Conservation (phyloP, 2,888 invertebrate genomes). For the Reticulitermes lucifugus region DNA sequence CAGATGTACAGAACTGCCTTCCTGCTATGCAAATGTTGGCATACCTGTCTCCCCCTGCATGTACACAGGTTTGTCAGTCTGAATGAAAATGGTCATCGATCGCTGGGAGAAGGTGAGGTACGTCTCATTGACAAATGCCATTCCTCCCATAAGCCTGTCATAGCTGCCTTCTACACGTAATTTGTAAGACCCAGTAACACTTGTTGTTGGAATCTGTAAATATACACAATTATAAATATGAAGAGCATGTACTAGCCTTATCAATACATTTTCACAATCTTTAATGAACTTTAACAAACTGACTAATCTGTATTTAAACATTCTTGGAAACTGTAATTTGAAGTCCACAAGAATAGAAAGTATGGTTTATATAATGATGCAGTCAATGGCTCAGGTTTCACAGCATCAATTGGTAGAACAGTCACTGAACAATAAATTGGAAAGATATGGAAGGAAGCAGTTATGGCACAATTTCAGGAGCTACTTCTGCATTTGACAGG, state of each 20-base stretch:
- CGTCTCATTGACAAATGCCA: constrained; percentile 91
- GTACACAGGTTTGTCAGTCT: constrained; percentile 94
- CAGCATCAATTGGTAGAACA: no score
- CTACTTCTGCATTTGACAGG: no score
- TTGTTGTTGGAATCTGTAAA: constrained; percentile 81
- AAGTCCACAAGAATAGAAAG: no score
- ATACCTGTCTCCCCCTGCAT: constrained; percentile 89
- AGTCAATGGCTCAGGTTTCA: no score
- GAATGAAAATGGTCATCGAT: constrained; percentile 95
- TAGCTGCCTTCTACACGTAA: constrained; percentile 85
- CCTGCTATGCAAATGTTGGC: constrained; percentile 38
- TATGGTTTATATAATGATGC: no score
- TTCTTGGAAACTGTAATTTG: no score
- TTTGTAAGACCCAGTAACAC: constrained; percentile 85
- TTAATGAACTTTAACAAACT: background rate
- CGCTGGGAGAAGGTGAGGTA: constrained; percentile 85
- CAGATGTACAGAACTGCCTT: no score
- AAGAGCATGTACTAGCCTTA: background rate
- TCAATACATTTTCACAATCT: background rate
- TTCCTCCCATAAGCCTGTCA: constrained; percentile 84
- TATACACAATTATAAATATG: background rate
- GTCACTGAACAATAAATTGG: no score
- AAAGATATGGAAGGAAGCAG: no score
- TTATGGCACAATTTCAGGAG: no score
- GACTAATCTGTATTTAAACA: no score